Evolutionary conservation across 2,113 vertebrate species (phyloP).

Genomic region (human): DNA sequence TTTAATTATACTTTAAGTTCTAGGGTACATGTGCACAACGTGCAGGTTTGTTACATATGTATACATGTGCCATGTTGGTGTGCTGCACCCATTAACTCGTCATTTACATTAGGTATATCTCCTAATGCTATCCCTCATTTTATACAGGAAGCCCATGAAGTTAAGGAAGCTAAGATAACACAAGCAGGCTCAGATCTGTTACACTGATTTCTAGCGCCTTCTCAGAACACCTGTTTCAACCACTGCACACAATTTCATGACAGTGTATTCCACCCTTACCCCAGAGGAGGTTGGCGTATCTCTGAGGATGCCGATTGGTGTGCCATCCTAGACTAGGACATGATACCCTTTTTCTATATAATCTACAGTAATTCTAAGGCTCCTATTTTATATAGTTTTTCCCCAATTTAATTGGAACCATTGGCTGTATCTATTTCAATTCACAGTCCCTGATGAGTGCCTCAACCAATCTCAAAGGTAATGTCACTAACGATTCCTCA

Average conservation of each 20-base stretch:
- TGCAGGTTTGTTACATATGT: no score
- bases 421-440: not conserved
- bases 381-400: not conserved
- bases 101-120: no score
- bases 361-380: not conserved
- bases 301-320: not conserved
- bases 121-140: no score
- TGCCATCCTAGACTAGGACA: not conserved
- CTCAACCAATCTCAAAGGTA: not conserved
- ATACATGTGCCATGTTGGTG: no score
- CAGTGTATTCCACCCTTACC: fast-evolving
- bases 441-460: not conserved
- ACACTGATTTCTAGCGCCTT: not conserved
- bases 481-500: not conserved
- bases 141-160: not conserved
- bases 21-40: no score
- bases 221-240: not conserved
- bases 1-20: no score
- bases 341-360: not conserved
- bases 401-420: not conserved
- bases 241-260: not conserved
- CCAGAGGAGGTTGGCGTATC: fast-evolving
- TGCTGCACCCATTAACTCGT: no score
- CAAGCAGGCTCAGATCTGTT: not conserved
- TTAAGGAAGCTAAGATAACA: not conserved